A percentile compares a stretch with the other conserved stretches of the same genome.
These are phyloP conservation scores for Argya squamiceps DNA, from an alignment of 2,797 vertebrate genomes.

Conservation along the genomic window DNA sequence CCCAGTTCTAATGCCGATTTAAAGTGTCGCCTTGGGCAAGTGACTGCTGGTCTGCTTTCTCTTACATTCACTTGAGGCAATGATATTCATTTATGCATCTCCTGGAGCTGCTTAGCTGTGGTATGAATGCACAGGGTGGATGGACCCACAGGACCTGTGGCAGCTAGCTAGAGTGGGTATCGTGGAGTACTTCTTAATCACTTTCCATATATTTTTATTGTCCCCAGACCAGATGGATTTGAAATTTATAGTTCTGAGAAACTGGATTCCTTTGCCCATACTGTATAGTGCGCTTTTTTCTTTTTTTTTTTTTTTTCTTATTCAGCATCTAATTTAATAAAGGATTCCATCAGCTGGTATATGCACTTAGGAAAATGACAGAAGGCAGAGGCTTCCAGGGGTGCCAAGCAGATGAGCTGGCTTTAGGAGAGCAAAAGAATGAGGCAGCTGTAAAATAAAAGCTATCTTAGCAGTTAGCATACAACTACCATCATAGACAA, in stretches of 20 bases:
- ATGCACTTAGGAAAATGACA: slow-evolving; percentile 42
- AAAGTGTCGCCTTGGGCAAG: background rate
- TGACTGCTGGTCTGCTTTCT: slow-evolving; percentile 6
- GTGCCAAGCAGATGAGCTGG: slow-evolving; percentile 20
- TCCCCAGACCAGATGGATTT: slow-evolving; percentile 39
- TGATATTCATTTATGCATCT: slow-evolving; percentile 16
- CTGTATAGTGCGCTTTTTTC: background rate
- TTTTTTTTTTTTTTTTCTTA: no score
- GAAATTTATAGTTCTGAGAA: slow-evolving; percentile 73
- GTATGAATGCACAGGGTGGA: background rate
- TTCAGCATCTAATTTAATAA: slow-evolving; percentile 42
- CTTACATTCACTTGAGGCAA: background rate
- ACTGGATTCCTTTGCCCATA: slow-evolving; percentile 58
- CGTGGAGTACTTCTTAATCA: slow-evolving; percentile 24
- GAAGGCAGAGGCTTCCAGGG: slow-evolving; percentile 36
- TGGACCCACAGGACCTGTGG: background rate
- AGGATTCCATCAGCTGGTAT: slow-evolving; percentile 63
- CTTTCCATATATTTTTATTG: slow-evolving; percentile 4
- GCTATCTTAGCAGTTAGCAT: background rate
- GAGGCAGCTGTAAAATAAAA: slow-evolving; percentile 2
- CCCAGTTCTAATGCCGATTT: background rate
- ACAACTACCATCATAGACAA: background rate
- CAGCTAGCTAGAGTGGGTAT: background rate
- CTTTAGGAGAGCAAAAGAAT: slow-evolving; percentile 21
- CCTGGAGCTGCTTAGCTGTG: background rate